Conservation (phyloP, 2,113 vertebrate species). For the Salvelinus fontinalis region DNA sequence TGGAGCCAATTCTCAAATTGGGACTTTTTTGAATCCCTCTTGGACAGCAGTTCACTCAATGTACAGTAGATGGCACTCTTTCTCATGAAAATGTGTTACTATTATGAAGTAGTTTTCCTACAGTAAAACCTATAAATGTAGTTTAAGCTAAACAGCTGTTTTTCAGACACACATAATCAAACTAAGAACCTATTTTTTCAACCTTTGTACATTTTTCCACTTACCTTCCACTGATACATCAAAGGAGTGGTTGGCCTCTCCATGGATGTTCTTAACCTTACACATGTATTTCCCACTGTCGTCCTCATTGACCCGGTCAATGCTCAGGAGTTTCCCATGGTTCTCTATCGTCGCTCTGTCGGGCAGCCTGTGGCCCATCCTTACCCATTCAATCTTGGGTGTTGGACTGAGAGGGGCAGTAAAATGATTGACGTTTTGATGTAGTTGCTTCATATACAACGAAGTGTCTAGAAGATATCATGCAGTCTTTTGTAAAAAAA, state of each 20-base stretch:
- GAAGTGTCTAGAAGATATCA: not conserved
- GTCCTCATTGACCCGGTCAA: constrained; percentile 72
- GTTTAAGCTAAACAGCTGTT: no score
- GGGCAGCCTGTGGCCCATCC: constrained; percentile 71
- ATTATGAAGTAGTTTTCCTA: no score
- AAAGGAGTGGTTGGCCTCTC: constrained; percentile 79
- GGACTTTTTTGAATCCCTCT: no score
- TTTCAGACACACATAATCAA: no score
- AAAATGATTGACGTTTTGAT: not conserved
- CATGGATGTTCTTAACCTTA: constrained; percentile 81
- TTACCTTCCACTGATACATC: constrained; percentile 87
- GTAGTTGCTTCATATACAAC: not conserved
- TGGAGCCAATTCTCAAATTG: no score
- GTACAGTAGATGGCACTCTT: no score
- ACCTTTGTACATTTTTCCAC: not conserved
- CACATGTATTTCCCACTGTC: constrained; percentile 88
- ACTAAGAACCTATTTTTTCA: no score
- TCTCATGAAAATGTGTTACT: no score
- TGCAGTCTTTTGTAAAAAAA: not conserved
- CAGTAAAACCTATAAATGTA: no score
- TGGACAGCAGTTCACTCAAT: no score
- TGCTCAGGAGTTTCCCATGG: constrained; percentile 81
- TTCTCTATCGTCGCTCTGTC: constrained; percentile 71
- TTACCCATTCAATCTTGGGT: constrained; percentile 86
- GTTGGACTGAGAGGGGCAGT: constrained; percentile 80